These are phyloP conservation scores for Papilio gigon DNA, from an alignment of 2,888 invertebrate species.

Conservation along the genomic window DNA sequence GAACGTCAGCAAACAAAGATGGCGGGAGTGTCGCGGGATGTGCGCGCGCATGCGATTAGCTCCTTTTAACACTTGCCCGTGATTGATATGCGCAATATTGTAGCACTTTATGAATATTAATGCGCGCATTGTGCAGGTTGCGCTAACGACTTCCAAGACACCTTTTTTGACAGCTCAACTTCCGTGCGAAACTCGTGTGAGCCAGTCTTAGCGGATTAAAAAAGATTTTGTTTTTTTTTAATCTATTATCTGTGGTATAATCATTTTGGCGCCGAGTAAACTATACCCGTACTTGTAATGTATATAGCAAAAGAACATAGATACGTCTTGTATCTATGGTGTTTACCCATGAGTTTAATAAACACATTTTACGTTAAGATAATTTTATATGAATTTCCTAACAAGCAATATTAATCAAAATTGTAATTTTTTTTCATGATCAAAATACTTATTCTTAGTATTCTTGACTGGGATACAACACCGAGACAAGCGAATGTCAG, in stretches of 20 bases:
- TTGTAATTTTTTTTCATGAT: neutral
- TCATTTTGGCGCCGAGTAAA: constrained; percentile 5
- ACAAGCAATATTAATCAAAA: too few species aligned
- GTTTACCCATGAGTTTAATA: too few species aligned
- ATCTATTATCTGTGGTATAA: constrained; percentile 16
- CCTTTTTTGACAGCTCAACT: constrained; percentile 56
- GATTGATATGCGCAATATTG: constrained; percentile 80
- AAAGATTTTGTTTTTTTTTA: constrained; percentile 39
- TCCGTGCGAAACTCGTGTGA: constrained; percentile 71
- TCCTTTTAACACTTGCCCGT: constrained; percentile 73
- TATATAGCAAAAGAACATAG: neutral
- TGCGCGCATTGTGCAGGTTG: constrained; percentile 66
- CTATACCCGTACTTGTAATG: neutral
- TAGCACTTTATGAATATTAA: constrained; percentile 76
- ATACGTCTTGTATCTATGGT: too few species aligned
- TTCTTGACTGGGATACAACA: neutral
- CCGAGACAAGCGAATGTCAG: neutral
- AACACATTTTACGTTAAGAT: too few species aligned
- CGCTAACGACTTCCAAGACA: constrained; percentile 56
- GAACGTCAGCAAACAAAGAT: constrained; percentile 62
- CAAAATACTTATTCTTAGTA: neutral
- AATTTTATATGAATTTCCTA: too few species aligned
- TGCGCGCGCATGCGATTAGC: constrained; percentile 75
- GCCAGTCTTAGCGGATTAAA: constrained; percentile 50
- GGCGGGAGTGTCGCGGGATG: constrained; percentile 57